These are phyloP conservation scores for Tholera decimalis DNA, from an alignment of 2,888 invertebrate genomes.

Conservation along the genomic window DNA sequence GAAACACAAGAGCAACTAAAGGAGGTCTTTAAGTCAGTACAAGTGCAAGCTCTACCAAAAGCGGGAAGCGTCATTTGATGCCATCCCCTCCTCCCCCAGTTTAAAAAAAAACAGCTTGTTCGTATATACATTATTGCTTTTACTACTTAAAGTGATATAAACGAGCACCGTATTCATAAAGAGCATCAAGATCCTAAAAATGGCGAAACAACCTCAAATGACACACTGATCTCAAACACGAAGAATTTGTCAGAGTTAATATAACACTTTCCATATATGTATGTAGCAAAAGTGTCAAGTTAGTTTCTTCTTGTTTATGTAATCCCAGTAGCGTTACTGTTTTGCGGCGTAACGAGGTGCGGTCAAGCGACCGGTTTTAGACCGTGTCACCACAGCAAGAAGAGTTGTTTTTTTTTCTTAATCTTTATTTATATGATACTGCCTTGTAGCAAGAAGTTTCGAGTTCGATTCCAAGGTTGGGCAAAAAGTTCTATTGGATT, in stretches of 20 bases:
- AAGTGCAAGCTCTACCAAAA: too few relatives aligned
- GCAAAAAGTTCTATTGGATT: too few relatives aligned
- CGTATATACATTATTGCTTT: too few relatives aligned
- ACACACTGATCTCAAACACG: conserved; percentile 57
- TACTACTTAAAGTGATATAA: background rate
- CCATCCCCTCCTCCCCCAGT: too few relatives aligned
- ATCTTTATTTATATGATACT: background rate
- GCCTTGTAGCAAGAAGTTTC: too few relatives aligned
- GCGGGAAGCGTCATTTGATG: too few relatives aligned
- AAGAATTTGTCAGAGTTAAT: conserved; percentile 54
- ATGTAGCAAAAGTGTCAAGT: conserved; percentile 52
- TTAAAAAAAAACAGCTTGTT: too few relatives aligned
- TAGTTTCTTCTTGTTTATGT: conserved; percentile 62
- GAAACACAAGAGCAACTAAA: too few relatives aligned
- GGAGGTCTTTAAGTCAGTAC: too few relatives aligned
- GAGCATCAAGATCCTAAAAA: conserved; percentile 4
- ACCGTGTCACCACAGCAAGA: background rate
- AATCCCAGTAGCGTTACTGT: conserved; percentile 50
- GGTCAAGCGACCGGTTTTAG: conserved; percentile 30
- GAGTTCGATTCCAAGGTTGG: too few relatives aligned
- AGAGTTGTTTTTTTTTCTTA: background rate
- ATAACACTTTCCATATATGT: conserved; percentile 52
- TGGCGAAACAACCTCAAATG: conserved; percentile 33
- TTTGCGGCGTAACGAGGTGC: conserved; percentile 48
- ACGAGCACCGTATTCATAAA: conserved; percentile 20